These are phyloP conservation scores for Struthio camelus DNA, from an alignment of 2,113 vertebrate species.

Conservation along the genomic window DNA sequence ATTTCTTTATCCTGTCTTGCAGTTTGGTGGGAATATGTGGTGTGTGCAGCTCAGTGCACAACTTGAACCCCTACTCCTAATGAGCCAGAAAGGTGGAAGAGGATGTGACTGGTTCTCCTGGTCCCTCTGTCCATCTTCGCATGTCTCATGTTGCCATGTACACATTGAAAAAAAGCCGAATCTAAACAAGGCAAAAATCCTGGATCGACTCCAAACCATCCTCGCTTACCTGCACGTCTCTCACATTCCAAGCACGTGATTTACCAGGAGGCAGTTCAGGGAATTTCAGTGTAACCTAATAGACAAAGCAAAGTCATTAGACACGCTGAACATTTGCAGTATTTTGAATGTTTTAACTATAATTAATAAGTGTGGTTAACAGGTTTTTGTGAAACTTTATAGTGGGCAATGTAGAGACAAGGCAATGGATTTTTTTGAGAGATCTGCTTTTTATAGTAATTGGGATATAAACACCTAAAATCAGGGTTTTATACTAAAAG, in stretches of 20 bases:
- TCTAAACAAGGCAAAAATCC: background rate
- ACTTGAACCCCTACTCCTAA: background rate
- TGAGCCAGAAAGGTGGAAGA: background rate
- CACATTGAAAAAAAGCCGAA: background rate
- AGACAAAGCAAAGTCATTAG: conserved; percentile 36
- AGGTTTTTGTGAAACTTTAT: conserved; percentile 32
- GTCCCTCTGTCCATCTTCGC: background rate
- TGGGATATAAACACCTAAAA: conserved; percentile 71
- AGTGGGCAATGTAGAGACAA: conserved; percentile 8
- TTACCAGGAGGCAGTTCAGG: conserved; percentile 5
- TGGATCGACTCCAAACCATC: background rate
- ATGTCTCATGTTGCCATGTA: background rate
- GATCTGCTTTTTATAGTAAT: conserved; percentile 57
- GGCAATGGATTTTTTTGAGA: background rate
- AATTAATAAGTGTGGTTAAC: conserved; percentile 30
- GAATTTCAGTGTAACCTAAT: background rate
- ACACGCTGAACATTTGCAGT: background rate
- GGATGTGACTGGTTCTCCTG: background rate
- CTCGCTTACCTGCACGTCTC: background rate
- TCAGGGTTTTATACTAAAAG: conserved; percentile 74
- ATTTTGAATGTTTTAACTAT: conserved; percentile 2
- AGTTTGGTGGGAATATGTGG: background rate
- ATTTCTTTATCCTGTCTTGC: background rate
- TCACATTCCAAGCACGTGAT: background rate
- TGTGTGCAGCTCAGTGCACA: fast-evolving